Conservation (phyloP, 2,888 invertebrate species). For the Acleris sparsana region DNA sequence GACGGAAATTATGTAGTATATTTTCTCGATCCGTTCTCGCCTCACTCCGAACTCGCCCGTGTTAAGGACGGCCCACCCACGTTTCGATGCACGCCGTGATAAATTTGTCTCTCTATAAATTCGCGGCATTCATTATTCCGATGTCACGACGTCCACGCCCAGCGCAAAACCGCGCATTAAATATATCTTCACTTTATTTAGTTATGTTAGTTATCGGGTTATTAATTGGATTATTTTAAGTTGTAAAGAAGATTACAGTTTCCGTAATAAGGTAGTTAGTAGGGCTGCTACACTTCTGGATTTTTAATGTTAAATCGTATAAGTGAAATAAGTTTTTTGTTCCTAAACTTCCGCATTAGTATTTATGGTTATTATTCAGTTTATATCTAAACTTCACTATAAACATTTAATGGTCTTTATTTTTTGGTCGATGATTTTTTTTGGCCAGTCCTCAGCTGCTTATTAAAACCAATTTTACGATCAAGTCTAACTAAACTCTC, state of each 20-base stretch:
- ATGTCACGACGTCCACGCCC: constrained; percentile 36
- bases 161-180: constrained; percentile 10
- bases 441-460: no score
- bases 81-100: constrained; percentile 35
- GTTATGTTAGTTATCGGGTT: not conserved
- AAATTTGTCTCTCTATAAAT: constrained; percentile 36
- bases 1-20: no score
- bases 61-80: constrained; percentile 32
- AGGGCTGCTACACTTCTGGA: no score
- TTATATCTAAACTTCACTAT: no score
- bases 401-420: no score
- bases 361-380: no score
- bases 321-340: no score
- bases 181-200: constrained; percentile 4
- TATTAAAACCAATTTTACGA: no score
- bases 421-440: no score
- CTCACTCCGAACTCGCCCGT: not conserved
- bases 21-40: constrained; percentile 1
- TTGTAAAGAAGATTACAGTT: not conserved
- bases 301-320: no score
- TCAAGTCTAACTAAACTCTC: no score
- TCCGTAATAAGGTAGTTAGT: not conserved
- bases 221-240: not conserved
- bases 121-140: constrained; percentile 34
- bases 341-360: no score